Evolutionary conservation across 2,113 vertebrate genomes (phyloP).

Genomic region (Antechinus stuartii): DNA sequence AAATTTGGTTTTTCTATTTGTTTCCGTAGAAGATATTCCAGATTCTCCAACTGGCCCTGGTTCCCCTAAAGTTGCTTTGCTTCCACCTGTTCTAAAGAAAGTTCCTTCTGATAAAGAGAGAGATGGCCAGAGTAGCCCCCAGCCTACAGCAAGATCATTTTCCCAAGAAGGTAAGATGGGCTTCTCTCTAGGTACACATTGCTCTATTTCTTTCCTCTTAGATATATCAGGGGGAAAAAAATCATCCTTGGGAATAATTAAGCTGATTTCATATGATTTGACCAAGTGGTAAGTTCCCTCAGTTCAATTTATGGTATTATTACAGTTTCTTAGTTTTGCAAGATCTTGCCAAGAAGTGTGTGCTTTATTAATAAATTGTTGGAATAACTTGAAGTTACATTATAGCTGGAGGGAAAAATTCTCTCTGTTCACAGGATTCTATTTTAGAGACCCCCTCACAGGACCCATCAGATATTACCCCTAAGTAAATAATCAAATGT

Average conservation of each 20-base stretch:
- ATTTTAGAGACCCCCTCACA: not conserved
- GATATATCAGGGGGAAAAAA: not conserved
- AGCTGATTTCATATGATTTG: not conserved
- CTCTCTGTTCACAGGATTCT: not conserved
- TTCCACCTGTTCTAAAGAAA: constrained; percentile 89
- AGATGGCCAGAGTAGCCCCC: constrained; percentile 86
- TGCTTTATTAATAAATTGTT: not conserved
- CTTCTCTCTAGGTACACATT: not conserved
- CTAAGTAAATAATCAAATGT: not conserved
- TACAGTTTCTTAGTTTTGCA: not conserved
- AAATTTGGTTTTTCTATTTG: constrained; percentile 35
- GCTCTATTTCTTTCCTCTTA: not conserved
- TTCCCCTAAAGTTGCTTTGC: constrained; percentile 87
- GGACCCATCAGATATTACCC: not conserved
- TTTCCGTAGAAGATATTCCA: constrained; percentile 88
- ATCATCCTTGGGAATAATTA: not conserved
- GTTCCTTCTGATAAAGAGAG: constrained; percentile 91
- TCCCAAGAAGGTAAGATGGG: constrained; percentile 91
- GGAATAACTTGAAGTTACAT: not conserved
- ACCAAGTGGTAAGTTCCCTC: not conserved
- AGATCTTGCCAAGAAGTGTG: not conserved
- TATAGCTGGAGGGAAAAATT: not conserved
- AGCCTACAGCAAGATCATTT: constrained; percentile 83
- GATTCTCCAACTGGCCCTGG: constrained; percentile 88
- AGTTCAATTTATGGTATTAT: not conserved